phyloP scores from a whole-genome alignment of 2,113 vertebrate species.

The Channa argus region DNA sequence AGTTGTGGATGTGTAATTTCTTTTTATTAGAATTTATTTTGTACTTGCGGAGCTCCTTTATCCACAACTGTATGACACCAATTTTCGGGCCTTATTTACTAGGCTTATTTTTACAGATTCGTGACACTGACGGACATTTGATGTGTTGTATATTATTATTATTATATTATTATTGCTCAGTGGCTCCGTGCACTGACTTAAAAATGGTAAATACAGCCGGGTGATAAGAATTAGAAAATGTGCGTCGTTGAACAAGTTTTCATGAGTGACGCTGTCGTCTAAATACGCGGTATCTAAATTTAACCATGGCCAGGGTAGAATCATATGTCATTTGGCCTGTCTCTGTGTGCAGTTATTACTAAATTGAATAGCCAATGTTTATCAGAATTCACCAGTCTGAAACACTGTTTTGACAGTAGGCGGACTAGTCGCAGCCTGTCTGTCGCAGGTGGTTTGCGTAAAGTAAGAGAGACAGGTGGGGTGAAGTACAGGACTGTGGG shows the following conservation, averaged over 20 bases:
- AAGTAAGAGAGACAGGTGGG: constrained; percentile 50
- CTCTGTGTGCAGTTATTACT: constrained; percentile 29
- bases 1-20: background rate
- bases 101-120: background rate
- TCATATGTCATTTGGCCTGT: constrained; percentile 27
- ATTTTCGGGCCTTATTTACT: constrained; percentile 60
- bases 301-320: constrained; percentile 60
- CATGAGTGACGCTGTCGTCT: constrained; percentile 33
- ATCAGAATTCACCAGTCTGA: background rate
- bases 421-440: background rate
- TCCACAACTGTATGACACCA: constrained; percentile 61
- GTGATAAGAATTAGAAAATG: background rate
- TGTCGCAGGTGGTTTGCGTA: constrained; percentile 64
- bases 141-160: rapidly evolving
- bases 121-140: background rate
- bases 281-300: constrained; percentile 70
- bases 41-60: constrained; percentile 68
- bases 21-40: background rate
- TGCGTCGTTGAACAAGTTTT: constrained; percentile 27
- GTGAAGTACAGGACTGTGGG: background rate
- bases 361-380: constrained; percentile 3
- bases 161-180: no score
- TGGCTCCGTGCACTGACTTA: background rate
- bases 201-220: background rate
- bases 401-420: constrained; percentile 5